Evolutionary conservation across 1,140 invertebrate species (phyloP), one percentile per base, ranked within the genome.

Genomic region (Cyclina sinensis): DNA sequence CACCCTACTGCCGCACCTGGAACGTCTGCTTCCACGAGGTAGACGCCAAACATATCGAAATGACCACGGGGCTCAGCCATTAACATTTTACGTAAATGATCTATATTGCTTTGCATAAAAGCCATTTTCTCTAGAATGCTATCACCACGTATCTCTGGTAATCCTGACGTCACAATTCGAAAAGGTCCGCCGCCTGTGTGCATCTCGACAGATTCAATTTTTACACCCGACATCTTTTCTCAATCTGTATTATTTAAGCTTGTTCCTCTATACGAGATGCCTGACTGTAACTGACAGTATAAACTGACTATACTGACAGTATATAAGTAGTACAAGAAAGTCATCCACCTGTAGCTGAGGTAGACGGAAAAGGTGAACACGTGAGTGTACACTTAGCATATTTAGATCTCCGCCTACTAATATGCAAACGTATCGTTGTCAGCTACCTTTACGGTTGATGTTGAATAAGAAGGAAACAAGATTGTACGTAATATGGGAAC

Each of bases 11-110:
- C 93, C 0, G 95, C 94, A 3, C 89, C 88, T 7, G 86, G 70
- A 7, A 83, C 57, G 76, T 94, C 93, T 12, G 94, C 90, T 46
- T 88, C 30, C 14, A 95, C 93, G 16, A 95, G 35, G 27, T 95
- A 37, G 0, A 90, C 94, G 0, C 94, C 95, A 86, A 93, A 95
- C 94, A 95, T 95, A 86, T 95, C 95, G 76, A 68, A 91, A 78
- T 95, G 95, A 14, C 95, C 95, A 18, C 94, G 88, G 0, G 95
- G 95, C 83, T 95, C 95, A 48, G 80, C 88, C 84, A 95, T 94
- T 21, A 95, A 18, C 39, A 94, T 88, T 88, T 93, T 94, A 9
- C 95, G 83, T 16, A 92, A 90, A 21, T 88, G n/a, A 54, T 95
- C 94, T 12, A 93, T 62, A 37, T 92, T 74, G 24, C 89, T 48